Evolutionary conservation across 2,797 vertebrate species (phyloP).

Genomic region (Tarsius wallacei): DNA sequence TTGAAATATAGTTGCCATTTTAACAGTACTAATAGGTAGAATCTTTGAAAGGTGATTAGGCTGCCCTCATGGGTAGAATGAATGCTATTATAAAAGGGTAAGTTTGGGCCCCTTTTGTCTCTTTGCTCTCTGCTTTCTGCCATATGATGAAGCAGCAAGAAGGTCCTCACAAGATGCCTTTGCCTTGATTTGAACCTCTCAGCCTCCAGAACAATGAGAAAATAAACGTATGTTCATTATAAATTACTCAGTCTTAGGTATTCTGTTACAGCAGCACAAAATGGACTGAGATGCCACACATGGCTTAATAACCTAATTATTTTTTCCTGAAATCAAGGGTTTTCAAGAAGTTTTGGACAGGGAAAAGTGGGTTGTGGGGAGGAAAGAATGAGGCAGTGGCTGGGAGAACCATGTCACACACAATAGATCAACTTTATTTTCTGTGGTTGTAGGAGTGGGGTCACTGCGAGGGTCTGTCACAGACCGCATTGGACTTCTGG

Average conservation of each 20-base stretch:
- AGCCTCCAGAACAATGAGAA: background rate
- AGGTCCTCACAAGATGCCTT: background rate
- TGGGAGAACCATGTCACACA: slow-evolving; percentile 9
- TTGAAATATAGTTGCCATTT: background rate
- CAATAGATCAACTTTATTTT: slow-evolving; percentile 74
- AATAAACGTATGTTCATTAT: background rate
- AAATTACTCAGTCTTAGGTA: background rate
- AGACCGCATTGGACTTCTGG: slow-evolving; percentile 40
- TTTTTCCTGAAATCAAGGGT: slow-evolving; percentile 37
- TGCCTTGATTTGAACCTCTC: background rate
- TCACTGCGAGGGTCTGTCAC: slow-evolving; percentile 57
- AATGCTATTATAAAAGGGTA: background rate
- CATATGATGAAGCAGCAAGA: background rate
- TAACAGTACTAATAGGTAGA: background rate
- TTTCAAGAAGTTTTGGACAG: slow-evolving; percentile 34
- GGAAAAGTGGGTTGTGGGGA: background rate
- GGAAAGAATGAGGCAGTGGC: background rate
- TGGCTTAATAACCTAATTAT: background rate
- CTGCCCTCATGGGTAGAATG: background rate
- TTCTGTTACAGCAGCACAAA: background rate
- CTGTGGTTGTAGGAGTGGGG: slow-evolving; percentile 61
- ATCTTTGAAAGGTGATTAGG: background rate
- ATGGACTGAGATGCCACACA: background rate
- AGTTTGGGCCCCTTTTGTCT: background rate
- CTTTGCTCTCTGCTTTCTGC: background rate